These are phyloP conservation scores for Idris sp. DNA, from an alignment of 1,140 invertebrate genomes.

Conservation along the genomic window DNA sequence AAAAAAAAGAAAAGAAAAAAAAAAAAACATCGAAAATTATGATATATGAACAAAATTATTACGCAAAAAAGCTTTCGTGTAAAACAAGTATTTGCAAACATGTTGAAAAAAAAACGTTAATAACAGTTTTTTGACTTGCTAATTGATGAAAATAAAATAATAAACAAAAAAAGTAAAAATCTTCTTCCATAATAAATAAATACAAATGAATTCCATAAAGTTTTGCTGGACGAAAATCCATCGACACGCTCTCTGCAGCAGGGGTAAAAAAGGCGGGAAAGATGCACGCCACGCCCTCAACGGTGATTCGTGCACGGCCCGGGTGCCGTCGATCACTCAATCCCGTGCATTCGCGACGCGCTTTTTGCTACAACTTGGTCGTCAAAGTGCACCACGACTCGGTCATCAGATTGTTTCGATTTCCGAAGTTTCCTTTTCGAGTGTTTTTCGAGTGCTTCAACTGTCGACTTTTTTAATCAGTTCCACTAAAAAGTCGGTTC, in stretches of 20 bases:
- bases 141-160: too few species aligned
- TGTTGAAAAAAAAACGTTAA: too few species aligned
- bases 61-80: too few species aligned
- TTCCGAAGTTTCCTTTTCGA: conserved; percentile 1
- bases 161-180: too few species aligned
- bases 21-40: too few species aligned
- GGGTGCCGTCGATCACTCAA: conserved; percentile 23
- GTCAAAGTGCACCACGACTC: neutral
- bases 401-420: neutral
- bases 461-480: neutral
- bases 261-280: conserved; percentile 11
- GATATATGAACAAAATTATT: too few species aligned
- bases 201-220: too few species aligned
- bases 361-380: conserved; percentile 25
- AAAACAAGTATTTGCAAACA: too few species aligned
- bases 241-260: neutral
- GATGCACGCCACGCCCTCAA: conserved; percentile 9
- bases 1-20: too few species aligned
- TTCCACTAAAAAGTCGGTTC: neutral
- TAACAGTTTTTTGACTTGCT: too few species aligned
- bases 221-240: too few species aligned
- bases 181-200: too few species aligned
- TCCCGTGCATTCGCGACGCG: conserved; percentile 35
- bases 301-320: conserved; percentile 26
- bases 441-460: neutral